A percentile compares a stretch with the other conserved stretches of the same genome.
These are phyloP conservation scores for Myotis findleyi DNA, from an alignment of 2,797 vertebrate genomes.

Conservation along the genomic window DNA sequence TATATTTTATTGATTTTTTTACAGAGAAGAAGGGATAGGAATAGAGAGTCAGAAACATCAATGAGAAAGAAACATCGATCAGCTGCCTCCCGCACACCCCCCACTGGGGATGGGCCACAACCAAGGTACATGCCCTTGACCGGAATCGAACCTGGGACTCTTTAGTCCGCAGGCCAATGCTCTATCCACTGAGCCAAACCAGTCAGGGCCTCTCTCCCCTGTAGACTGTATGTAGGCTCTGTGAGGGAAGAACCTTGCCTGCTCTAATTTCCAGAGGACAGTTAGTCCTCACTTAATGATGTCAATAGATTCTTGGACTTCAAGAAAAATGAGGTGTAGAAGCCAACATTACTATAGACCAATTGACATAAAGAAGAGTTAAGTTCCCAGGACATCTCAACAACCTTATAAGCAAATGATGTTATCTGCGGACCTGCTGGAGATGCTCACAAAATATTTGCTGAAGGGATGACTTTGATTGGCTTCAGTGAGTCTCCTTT, in stretches of 20 bases:
- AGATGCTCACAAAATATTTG: not conserved
- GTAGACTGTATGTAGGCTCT: not conserved
- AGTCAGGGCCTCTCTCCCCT: not conserved
- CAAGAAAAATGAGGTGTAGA: not conserved
- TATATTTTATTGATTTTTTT: too few relatives aligned
- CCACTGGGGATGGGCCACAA: too few relatives aligned
- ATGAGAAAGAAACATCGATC: too few relatives aligned
- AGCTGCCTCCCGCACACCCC: too few relatives aligned
- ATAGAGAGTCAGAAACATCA: too few relatives aligned
- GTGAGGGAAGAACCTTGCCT: not conserved
- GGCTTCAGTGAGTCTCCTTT: not conserved
- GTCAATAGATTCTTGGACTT: not conserved
- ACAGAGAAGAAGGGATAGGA: too few relatives aligned
- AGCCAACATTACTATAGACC: not conserved
- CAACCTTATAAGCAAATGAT: not conserved
- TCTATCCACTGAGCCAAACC: too few relatives aligned
- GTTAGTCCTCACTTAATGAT: not conserved
- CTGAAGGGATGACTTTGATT: not conserved
- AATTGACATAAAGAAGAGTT: not conserved
- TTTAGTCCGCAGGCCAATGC: too few relatives aligned
- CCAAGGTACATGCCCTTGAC: too few relatives aligned
- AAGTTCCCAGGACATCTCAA: not conserved
- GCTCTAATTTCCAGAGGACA: not conserved
- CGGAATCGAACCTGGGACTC: too few relatives aligned
- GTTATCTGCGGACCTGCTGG: not conserved